phyloP scores from a whole-genome alignment of 2,888 invertebrate species.

The Frankliniella fusca region DNA sequence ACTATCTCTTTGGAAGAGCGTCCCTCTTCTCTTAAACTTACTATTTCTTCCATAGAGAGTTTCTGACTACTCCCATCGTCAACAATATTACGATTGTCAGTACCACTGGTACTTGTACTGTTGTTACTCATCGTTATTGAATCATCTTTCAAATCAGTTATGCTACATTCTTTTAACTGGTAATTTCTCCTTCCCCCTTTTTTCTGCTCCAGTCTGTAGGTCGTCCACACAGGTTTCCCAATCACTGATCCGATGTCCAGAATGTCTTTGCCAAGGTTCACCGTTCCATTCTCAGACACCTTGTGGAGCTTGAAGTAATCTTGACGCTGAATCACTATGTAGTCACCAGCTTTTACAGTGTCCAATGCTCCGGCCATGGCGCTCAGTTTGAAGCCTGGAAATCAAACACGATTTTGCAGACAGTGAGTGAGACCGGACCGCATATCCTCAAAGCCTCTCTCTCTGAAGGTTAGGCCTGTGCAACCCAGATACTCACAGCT shows the following conservation, averaged over 20 bases:
- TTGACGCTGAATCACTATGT: slow-evolving; percentile 71
- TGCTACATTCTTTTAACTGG: slow-evolving; percentile 51
- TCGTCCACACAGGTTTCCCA: slow-evolving; percentile 66
- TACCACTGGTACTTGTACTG: slow-evolving; percentile 56
- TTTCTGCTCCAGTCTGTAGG: slow-evolving; percentile 66
- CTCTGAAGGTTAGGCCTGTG: too few species aligned
- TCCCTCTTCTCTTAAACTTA: slow-evolving; percentile 69
- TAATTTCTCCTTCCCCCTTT: slow-evolving; percentile 54
- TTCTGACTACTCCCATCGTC: slow-evolving; percentile 79
- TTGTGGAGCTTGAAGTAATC: slow-evolving; percentile 73
- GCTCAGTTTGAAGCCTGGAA: not conserved
- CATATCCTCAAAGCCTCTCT: too few species aligned
- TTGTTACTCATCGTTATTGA: slow-evolving; percentile 60
- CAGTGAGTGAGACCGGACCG: too few species aligned
- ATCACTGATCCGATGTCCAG: slow-evolving; percentile 63
- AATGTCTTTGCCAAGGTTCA: slow-evolving; percentile 65
- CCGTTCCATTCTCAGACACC: slow-evolving; percentile 58
- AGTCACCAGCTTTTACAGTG: slow-evolving; percentile 62
- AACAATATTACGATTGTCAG: slow-evolving; percentile 77
- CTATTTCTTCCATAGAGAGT: slow-evolving; percentile 77
- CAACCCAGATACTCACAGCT: too few species aligned
- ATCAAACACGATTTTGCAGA: not conserved
- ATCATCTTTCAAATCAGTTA: slow-evolving; percentile 53
- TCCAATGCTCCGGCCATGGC: slow-evolving; percentile 37
- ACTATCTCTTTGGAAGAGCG: slow-evolving; percentile 78